Base-by-base conservation (phyloP, 2,888 invertebrate species). In the Mylabris sibirica region DNA sequence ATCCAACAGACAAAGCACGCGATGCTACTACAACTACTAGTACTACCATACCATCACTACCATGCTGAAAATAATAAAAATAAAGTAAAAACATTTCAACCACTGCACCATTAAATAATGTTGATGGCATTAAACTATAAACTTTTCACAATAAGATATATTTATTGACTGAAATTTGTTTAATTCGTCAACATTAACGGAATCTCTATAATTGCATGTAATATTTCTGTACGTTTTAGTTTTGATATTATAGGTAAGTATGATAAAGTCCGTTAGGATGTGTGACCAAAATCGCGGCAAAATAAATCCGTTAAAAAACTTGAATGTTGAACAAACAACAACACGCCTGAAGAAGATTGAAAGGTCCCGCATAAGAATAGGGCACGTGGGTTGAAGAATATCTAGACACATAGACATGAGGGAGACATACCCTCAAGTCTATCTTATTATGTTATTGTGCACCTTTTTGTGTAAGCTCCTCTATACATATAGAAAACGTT, bases 321-420 rank as follows among this genome's bases (percentile, higher is more conserved):
- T 74, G 75, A 77, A 72, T 73, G 74, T 70, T 72, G 76, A 74
- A 77, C 73, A 78, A 78, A 78, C 76, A 78, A 78, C 76, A 75
- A 74, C 57, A 57, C 77, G 75, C 74, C 75, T 75, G 75, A 65
- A 75, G 72, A 72, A 76, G 77, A 79, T 76, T 77, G 79, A 78
- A 79, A 78, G 81, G 80, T 81, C 82, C 82, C 83, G 79, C 78
- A 81, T 79, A 79, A 80, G 82, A 83, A 81, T 81, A 78, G 80
- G 82, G 84, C 84, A 84, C 84, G 84, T 84, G 84, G 83, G 80
- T 79, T 72, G 68, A 70, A 69, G 74, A 75, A 74, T 69, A 67
- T 71, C 69, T 63, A 67, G 67, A 68, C 71, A 65, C 60, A 66
- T 64, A 61, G 64, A 64, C 67, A 69, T 62, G 62, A 65, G 65